A percentile compares a stretch with the other conserved stretches of the same genome.
Evolutionary conservation across 2,797 vertebrate genomes (phyloP).

Genomic region (Netta rufina): DNA sequence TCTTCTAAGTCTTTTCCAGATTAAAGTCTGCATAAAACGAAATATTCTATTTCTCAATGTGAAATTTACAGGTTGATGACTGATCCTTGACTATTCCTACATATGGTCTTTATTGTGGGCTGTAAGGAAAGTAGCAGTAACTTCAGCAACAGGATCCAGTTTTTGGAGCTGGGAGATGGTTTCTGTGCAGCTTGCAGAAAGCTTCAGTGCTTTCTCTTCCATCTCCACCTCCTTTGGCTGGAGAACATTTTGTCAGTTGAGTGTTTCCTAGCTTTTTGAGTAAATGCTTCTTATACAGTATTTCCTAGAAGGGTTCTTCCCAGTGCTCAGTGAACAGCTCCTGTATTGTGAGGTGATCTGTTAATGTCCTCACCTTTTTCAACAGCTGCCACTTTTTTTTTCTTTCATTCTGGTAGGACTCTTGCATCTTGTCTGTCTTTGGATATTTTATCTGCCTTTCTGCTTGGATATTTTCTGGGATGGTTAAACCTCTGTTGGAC

Average conservation of each 20-base stretch:
- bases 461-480: not conserved
- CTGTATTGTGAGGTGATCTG: not conserved
- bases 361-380: not conserved
- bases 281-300: not conserved
- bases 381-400: not conserved
- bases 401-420: not conserved
- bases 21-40: not conserved
- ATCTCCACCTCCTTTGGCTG: fast-evolving
- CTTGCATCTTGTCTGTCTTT: not conserved
- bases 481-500: not conserved
- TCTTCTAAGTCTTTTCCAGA: not conserved
- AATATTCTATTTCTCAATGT: not conserved
- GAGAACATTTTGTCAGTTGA: not conserved
- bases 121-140: not conserved
- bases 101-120: not conserved
- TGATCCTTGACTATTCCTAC: not conserved
- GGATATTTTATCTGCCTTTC: not conserved
- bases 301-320: not conserved
- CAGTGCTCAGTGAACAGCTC: not conserved
- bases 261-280: not conserved
- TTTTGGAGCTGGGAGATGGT: fast-evolving
- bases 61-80: not conserved
- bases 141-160: not conserved
- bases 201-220: not conserved
- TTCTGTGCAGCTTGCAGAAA: not conserved